These are phyloP conservation scores for Temnothorax rugatulus DNA, from an alignment of 2,888 invertebrate genomes.

Conservation along the genomic window DNA sequence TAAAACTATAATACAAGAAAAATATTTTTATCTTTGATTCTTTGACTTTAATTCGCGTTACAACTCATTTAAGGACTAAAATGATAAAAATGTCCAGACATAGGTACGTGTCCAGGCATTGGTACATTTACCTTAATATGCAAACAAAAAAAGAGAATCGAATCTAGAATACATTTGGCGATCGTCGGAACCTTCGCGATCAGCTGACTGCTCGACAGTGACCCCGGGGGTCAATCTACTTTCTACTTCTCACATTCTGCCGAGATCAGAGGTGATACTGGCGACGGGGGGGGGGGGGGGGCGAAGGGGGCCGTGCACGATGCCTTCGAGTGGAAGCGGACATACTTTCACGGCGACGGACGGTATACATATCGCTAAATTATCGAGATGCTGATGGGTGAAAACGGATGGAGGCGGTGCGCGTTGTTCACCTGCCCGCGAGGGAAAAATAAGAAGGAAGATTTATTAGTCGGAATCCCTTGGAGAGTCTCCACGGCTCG, in stretches of 20 bases:
- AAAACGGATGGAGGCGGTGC: constrained; percentile 71
- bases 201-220: constrained; percentile 77
- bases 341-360: constrained; percentile 73
- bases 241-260: constrained; percentile 82
- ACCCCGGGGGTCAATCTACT: constrained; percentile 83
- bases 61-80: too few relatives aligned
- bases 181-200: constrained; percentile 54
- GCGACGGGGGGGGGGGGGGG: constrained; percentile 11
- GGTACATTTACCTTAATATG: neutral
- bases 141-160: neutral
- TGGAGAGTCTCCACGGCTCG: constrained; percentile 7
- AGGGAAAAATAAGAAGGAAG: constrained; percentile 50
- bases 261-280: constrained; percentile 70
- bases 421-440: constrained; percentile 53
- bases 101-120: too few relatives aligned
- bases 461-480: constrained; percentile 50
- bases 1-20: too few relatives aligned
- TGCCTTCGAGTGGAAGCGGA: constrained; percentile 52
- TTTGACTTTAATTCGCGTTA: too few relatives aligned
- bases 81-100: too few relatives aligned
- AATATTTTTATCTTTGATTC: too few relatives aligned
- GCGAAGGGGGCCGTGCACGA: constrained; percentile 29
- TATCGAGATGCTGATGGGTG: constrained; percentile 71
- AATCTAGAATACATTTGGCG: constrained; percentile 18
- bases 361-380: constrained; percentile 60